Evolutionary conservation across 2,888 invertebrate species (phyloP).

Genomic region (Charanyca ferruginea): DNA sequence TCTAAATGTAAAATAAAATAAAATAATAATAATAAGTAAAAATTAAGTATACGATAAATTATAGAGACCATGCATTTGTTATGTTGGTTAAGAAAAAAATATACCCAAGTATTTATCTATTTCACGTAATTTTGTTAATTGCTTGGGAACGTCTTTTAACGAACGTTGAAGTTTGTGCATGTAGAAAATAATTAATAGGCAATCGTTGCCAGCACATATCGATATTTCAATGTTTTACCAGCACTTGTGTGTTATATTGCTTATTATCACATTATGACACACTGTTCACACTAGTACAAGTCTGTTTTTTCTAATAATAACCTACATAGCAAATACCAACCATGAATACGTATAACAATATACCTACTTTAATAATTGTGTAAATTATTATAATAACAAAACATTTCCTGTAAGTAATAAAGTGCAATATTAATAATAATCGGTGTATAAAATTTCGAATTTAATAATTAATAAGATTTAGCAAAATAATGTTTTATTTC

Average conservation of each 20-base stretch:
- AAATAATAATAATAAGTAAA: slow-evolving; percentile 17
- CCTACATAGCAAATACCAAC: background rate
- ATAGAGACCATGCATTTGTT: slow-evolving; percentile 39
- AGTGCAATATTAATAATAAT: slow-evolving; percentile 85
- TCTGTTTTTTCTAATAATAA: slow-evolving; percentile 19
- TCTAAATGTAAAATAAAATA: slow-evolving; percentile 36
- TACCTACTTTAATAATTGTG: background rate
- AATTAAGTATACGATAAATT: slow-evolving; percentile 55
- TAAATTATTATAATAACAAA: slow-evolving; percentile 14
- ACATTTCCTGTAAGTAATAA: slow-evolving; percentile 53
- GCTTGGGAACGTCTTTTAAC: slow-evolving; percentile 16
- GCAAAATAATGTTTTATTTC: slow-evolving; percentile 61
- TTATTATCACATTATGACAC: background rate
- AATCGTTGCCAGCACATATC: slow-evolving; percentile 27
- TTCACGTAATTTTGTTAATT: slow-evolving; percentile 14
- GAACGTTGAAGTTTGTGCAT: slow-evolving; percentile 33
- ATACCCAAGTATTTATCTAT: slow-evolving; percentile 13
- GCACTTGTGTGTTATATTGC: slow-evolving; percentile 29
- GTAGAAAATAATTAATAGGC: slow-evolving; percentile 17
- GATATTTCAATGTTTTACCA: slow-evolving; percentile 14
- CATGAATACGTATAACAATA: background rate
- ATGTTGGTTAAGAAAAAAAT: slow-evolving; percentile 6
- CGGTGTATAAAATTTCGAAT: slow-evolving; percentile 85
- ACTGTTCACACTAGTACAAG: background rate
- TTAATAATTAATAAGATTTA: slow-evolving; percentile 79